A percentile compares a stretch with the other conserved stretches of the same genome.
Evolutionary conservation across 1,140 invertebrate genomes (phyloP).

Genomic region (Sitophilus oryzae): DNA sequence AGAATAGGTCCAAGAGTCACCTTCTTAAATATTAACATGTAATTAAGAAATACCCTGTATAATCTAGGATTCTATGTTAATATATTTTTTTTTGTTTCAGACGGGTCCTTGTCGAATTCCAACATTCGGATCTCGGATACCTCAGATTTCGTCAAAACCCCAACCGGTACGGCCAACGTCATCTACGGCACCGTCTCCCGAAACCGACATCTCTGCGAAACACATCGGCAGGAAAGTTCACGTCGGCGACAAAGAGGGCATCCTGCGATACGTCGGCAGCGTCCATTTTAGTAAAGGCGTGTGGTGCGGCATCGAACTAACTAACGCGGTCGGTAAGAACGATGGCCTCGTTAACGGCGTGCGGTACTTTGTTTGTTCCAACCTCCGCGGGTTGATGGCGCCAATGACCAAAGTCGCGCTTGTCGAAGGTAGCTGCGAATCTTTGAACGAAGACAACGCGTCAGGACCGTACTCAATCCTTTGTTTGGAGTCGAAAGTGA

Average conservation of each 20-base stretch:
- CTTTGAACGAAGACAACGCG: conserved; percentile 34
- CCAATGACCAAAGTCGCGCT: conserved; percentile 45
- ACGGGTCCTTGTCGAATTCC: conserved; percentile 28
- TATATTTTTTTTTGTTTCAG: conserved; percentile 24
- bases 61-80: no score
- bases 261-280: conserved; percentile 52
- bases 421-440: conserved; percentile 8
- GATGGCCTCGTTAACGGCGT: conserved; percentile 56
- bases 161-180: conserved; percentile 6
- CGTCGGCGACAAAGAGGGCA: conserved; percentile 48
- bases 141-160: conserved; percentile 22
- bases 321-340: conserved; percentile 54
- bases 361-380: conserved; percentile 49
- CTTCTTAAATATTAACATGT: no score
- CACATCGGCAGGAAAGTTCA: conserved; percentile 51
- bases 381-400: conserved; percentile 49
- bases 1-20: no score
- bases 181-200: not conserved
- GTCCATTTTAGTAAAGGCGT: conserved; percentile 53
- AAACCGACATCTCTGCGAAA: conserved; percentile 27
- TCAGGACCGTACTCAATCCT: conserved; percentile 53
- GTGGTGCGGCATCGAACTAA: conserved; percentile 61
- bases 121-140: conserved; percentile 34
- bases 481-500: conserved; percentile 44
- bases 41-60: no score